phyloP scores from a whole-genome alignment of 2,113 vertebrate species.

The Rhodinocichla rosea region DNA sequence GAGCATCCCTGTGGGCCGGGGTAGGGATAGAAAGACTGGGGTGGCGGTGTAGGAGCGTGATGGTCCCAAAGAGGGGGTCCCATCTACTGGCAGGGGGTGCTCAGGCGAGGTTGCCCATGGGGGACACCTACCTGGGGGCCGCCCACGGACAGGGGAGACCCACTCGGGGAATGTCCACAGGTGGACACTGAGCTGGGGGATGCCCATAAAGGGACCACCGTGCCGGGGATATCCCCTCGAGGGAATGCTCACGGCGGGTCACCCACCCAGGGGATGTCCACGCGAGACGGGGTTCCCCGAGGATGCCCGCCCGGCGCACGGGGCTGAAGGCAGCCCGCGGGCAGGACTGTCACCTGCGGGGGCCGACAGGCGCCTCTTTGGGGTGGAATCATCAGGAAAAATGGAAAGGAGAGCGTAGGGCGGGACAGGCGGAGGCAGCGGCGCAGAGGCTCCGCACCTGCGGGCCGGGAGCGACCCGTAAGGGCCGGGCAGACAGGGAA shows the following conservation, averaged over 20 bases:
- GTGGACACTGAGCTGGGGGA: background rate
- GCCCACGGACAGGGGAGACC: background rate
- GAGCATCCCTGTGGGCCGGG: background rate
- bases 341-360: background rate
- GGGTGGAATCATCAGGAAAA: conserved; percentile 5
- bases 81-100: background rate
- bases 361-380: background rate
- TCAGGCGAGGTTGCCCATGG: background rate
- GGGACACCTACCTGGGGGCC: background rate
- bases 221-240: background rate
- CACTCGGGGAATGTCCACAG: background rate
- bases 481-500: conserved; percentile 23
- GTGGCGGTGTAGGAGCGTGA: accelerated
- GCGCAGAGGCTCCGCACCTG: conserved; percentile 58
- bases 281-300: too few relatives aligned
- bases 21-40: accelerated
- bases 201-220: accelerated
- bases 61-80: background rate
- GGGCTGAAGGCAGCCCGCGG: background rate
- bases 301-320: too few relatives aligned
- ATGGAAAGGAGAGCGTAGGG: background rate
- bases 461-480: conserved; percentile 30
- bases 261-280: background rate
- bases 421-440: background rate
- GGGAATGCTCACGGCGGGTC: background rate